Evolutionary conservation across 1,140 invertebrate species (phyloP).

Genomic region (Lasioglossum albipes): DNA sequence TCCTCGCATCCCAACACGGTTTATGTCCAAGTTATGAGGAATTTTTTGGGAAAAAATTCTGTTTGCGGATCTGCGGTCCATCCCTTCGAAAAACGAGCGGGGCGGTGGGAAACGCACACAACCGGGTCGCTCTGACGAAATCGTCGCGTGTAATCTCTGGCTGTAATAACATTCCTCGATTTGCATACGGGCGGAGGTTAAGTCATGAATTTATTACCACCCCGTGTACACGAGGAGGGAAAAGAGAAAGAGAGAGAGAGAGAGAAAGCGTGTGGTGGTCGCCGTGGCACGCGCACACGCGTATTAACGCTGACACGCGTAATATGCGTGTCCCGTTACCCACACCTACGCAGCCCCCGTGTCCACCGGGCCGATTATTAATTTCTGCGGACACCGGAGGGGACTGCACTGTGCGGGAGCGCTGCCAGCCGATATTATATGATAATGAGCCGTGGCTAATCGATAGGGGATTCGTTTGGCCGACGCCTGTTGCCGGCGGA

Average conservation of each 20-base stretch:
- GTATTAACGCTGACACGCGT: slow-evolving; percentile 49
- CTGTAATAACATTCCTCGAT: slow-evolving; percentile 67
- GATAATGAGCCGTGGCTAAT: slow-evolving; percentile 59
- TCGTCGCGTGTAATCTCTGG: slow-evolving; percentile 70
- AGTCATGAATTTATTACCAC: slow-evolving; percentile 71
- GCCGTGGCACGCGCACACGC: neutral
- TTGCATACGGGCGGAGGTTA: slow-evolving; percentile 65
- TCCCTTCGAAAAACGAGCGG: slow-evolving; percentile 33
- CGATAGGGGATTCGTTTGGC: slow-evolving; percentile 40
- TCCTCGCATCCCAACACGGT: too few relatives aligned
- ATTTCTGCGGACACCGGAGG: slow-evolving; percentile 43
- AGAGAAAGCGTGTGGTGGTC: neutral
- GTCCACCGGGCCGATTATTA: slow-evolving; percentile 56
- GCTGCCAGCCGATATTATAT: slow-evolving; percentile 48
- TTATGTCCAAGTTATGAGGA: too few relatives aligned
- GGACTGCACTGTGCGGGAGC: neutral
- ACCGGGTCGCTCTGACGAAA: slow-evolving; percentile 39
- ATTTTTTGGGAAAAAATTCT: too few relatives aligned
- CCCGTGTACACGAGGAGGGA: slow-evolving; percentile 9
- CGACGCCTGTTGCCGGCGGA: slow-evolving; percentile 14
- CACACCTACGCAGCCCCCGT: slow-evolving; percentile 29
- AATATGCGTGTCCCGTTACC: slow-evolving; percentile 52
- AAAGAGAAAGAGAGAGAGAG: too few relatives aligned
- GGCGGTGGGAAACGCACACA: slow-evolving; percentile 59
- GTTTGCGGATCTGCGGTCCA: neutral